Evolutionary conservation across 2,888 invertebrate genomes (phyloP).

Genomic region (Drosophila stalkeri): DNA sequence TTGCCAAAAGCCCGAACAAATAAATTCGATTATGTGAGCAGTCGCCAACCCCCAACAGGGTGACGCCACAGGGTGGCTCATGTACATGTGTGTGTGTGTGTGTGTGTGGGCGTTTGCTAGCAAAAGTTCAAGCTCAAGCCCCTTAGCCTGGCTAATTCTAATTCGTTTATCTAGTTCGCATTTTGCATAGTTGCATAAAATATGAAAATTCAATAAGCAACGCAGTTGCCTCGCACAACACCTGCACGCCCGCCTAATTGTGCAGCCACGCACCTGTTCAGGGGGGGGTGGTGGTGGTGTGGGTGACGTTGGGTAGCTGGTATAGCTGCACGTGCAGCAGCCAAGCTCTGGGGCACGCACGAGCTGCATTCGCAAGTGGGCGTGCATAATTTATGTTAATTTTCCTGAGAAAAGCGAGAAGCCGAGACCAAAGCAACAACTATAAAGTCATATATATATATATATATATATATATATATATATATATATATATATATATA

Average conservation of each 20-base stretch:
- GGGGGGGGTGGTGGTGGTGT: conserved; percentile 11
- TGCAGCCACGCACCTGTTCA: conserved; percentile 70
- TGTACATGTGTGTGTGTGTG: not conserved
- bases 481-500: not conserved
- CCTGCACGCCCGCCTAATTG: conserved; percentile 67
- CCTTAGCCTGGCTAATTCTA: conserved; percentile 61
- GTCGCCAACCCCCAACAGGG: conserved; percentile 37
- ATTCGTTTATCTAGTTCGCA: conserved; percentile 70
- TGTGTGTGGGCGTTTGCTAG: conserved; percentile 14
- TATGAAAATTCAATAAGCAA: conserved; percentile 78
- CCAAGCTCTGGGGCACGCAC: conserved; percentile 57
- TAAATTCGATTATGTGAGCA: conserved; percentile 76
- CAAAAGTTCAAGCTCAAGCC: conserved; percentile 13
- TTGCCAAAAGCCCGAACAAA: conserved; percentile 57
- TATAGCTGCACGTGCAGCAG: conserved; percentile 18
- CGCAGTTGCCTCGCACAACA: conserved; percentile 34
- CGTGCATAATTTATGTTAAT: conserved; percentile 82
- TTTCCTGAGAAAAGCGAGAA: conserved; percentile 65
- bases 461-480: not conserved
- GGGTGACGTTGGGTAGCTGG: not conserved
- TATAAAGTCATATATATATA: conserved; percentile 11
- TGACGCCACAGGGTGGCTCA: conserved; percentile 39
- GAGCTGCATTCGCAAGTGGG: conserved; percentile 79
- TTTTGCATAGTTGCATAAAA: conserved; percentile 75
- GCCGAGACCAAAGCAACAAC: conserved; percentile 41